Evolutionary conservation across 2,113 vertebrate species (phyloP).

Genomic region (Colinus virginianus): DNA sequence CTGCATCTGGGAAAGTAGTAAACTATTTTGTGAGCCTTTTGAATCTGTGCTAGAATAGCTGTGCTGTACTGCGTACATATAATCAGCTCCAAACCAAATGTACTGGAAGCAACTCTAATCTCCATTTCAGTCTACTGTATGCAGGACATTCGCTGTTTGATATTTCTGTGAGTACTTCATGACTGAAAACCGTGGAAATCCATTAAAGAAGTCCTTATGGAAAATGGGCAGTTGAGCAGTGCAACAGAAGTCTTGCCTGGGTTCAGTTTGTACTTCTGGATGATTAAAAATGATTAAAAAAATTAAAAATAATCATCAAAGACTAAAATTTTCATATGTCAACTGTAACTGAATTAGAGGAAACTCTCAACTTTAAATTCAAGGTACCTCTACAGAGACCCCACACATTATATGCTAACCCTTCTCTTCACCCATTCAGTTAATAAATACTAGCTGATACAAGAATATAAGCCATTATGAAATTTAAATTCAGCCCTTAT

Average conservation of each 20-base stretch:
- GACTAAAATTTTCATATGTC: not conserved
- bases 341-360: not conserved
- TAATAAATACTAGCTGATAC: not conserved
- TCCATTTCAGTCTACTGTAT: not conserved
- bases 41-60: not conserved
- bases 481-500: slow-evolving; percentile 58
- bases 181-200: not conserved
- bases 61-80: not conserved
- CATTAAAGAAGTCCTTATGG: not conserved
- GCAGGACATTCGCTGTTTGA: not conserved
- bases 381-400: not conserved
- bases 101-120: not conserved
- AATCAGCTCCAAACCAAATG: not conserved
- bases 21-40: not conserved
- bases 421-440: not conserved
- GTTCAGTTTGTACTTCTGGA: not conserved
- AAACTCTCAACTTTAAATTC: not conserved
- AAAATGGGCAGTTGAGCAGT: not conserved
- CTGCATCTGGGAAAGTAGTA: not conserved
- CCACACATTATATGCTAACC: not conserved
- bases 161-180: not conserved
- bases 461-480: slow-evolving; percentile 47
- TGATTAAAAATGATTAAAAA: not conserved
- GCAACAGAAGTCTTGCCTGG: not conserved
- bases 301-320: not conserved